Evolutionary conservation across 2,113 vertebrate species (phyloP).

Genomic region (Pollimyrus isidori): DNA sequence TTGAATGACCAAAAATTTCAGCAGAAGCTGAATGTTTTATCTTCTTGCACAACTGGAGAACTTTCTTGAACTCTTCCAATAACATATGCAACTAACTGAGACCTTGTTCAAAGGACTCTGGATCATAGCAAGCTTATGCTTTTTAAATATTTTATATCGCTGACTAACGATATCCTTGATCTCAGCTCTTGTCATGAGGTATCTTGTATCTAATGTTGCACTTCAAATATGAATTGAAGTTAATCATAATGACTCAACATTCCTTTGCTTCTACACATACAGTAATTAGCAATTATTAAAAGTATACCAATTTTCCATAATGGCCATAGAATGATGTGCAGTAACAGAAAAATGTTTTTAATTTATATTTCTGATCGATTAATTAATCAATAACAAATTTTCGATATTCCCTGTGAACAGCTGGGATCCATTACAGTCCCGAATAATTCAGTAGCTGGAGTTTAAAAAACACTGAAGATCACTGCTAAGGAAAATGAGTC

Average conservation of each 20-base stretch:
- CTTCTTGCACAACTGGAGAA: constrained; percentile 16
- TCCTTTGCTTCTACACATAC: not conserved
- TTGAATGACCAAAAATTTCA: constrained; percentile 25
- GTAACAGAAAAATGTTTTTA: not conserved
- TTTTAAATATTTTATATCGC: constrained; percentile 29
- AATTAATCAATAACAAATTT: constrained; percentile 4
- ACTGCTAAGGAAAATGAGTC: constrained; percentile 36
- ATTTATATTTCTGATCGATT: not conserved
- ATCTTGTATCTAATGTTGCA: not conserved
- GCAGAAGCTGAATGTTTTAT: constrained; percentile 29
- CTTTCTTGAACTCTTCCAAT: constrained; percentile 22
- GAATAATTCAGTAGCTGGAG: not conserved
- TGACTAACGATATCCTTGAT: constrained; percentile 24
- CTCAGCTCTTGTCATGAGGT: not conserved
- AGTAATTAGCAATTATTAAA: not conserved
- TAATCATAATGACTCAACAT: not conserved
- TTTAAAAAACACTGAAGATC: not conserved
- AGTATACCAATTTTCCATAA: not conserved
- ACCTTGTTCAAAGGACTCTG: constrained; percentile 23
- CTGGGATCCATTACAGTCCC: not conserved
- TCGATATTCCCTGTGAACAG: not conserved
- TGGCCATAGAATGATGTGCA: not conserved
- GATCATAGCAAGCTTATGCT: constrained; percentile 10
- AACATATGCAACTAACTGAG: constrained; percentile 13
- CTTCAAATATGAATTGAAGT: not conserved